Conservation (phyloP, 2,113 vertebrate genomes). For the Neolamprologus tretocephalus region DNA sequence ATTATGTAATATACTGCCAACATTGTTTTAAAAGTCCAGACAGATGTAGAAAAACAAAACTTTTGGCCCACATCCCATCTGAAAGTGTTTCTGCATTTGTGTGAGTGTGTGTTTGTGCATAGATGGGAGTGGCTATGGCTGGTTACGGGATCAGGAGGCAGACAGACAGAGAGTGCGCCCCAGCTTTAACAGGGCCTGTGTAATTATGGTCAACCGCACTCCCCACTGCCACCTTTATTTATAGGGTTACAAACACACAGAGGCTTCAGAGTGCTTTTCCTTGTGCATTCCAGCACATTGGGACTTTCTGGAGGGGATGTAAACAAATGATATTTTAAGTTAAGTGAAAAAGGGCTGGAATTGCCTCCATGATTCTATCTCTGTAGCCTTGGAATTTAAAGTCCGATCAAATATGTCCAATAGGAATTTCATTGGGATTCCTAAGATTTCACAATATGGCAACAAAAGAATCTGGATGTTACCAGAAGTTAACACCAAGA, state of each 20-base stretch:
- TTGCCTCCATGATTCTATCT: not conserved
- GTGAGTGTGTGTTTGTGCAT: slow-evolving; percentile 18
- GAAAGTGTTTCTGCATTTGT: not conserved
- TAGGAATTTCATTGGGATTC: not conserved
- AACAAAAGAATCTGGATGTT: not conserved
- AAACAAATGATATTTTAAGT: slow-evolving; percentile 65
- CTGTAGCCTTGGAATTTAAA: not conserved
- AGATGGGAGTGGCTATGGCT: slow-evolving; percentile 47
- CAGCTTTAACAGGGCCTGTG: slow-evolving; percentile 67
- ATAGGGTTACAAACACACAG: slow-evolving; percentile 68
- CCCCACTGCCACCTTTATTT: slow-evolving; percentile 71
- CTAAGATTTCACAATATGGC: not conserved
- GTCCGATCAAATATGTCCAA: not conserved
- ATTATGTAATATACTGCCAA: slow-evolving; percentile 39
- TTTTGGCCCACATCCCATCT: slow-evolving; percentile 43
- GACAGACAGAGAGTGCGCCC: slow-evolving; percentile 61
- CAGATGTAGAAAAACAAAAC: slow-evolving; percentile 46
- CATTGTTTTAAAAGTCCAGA: slow-evolving; percentile 37
- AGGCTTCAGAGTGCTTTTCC: slow-evolving; percentile 50
- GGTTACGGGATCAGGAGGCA: slow-evolving; percentile 47
- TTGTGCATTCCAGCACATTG: slow-evolving; percentile 60
- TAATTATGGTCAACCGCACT: slow-evolving; percentile 76
- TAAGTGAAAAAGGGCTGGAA: not conserved
- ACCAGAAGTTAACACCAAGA: not conserved
- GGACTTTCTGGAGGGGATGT: slow-evolving; percentile 63